A percentile compares a stretch with the other conserved stretches of the same genome.
phyloP scores from a whole-genome alignment of 2,113 vertebrate genomes.

The Galbula dea region DNA sequence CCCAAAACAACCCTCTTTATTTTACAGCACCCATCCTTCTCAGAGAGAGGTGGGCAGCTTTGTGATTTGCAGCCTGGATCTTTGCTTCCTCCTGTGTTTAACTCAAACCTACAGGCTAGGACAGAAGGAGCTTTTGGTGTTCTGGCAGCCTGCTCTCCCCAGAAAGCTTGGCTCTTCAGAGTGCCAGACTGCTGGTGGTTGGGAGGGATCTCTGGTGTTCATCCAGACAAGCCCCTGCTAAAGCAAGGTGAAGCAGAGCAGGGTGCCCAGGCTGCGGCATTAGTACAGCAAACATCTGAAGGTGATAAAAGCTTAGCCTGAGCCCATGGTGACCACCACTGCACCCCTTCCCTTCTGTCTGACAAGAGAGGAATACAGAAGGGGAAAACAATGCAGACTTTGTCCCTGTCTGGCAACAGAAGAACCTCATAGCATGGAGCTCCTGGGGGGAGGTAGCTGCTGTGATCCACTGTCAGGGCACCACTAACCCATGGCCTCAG shows the following conservation, averaged over 20 bases:
- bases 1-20: fast-evolving
- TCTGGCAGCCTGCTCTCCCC: not conserved
- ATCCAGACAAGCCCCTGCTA: no score
- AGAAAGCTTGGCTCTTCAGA: no score
- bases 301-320: not conserved
- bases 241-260: no score
- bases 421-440: fast-evolving
- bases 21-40: not conserved
- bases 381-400: not conserved
- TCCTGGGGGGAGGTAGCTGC: not conserved
- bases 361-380: not conserved
- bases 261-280: not conserved
- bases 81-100: not conserved
- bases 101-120: not conserved
- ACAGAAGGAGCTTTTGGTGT: not conserved
- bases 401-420: not conserved
- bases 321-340: not conserved
- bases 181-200: no score
- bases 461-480: not conserved
- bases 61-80: not conserved
- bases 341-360: not conserved
- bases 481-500: no score
- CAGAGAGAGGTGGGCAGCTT: not conserved
- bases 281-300: not conserved
- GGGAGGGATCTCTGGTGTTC: no score